A percentile compares a stretch with the other conserved stretches of the same genome.
phyloP scores from a whole-genome alignment of 2,888 invertebrate genomes.

The Pterobdella sp. region DNA sequence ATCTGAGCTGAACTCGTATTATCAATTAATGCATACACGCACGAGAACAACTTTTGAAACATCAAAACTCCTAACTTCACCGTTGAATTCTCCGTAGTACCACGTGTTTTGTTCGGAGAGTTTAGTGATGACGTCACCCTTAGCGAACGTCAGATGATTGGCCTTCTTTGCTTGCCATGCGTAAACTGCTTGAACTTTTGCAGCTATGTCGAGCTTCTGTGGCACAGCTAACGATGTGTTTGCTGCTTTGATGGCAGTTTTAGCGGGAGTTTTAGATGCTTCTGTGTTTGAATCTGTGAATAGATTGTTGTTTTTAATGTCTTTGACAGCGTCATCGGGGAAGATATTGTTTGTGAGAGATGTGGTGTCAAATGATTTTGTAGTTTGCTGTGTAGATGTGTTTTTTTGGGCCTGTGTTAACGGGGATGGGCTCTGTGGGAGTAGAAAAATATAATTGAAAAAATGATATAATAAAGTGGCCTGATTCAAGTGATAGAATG shows the following conservation, averaged over 20 bases:
- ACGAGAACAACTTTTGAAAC: no score
- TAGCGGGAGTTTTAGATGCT: neutral
- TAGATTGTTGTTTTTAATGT: neutral
- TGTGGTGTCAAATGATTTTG: neutral
- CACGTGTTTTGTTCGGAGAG: constrained; percentile 61
- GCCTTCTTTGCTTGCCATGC: constrained; percentile 59
- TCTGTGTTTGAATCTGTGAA: neutral
- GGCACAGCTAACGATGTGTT: neutral
- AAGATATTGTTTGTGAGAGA: neutral
- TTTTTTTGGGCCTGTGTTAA: neutral
- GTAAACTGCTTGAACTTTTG: constrained; percentile 56
- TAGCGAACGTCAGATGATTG: constrained; percentile 59
- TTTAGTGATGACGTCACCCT: constrained; percentile 59
- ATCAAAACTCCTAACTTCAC: constrained; percentile 50
- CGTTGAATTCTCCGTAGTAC: constrained; percentile 59
- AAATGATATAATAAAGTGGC: neutral
- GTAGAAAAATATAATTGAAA: neutral
- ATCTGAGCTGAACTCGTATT: no score
- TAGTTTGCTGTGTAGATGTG: neutral
- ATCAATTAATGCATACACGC: no score
- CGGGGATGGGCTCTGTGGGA: neutral
- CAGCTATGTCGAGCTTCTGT: constrained; percentile 13
- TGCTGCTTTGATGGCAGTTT: neutral
- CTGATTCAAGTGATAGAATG: neutral
- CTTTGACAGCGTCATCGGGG: neutral